A percentile compares a stretch with the other conserved stretches of the same genome.
phyloP scores from a whole-genome alignment of 1,140 invertebrate species.

The Drosophila sulfurigaster region DNA sequence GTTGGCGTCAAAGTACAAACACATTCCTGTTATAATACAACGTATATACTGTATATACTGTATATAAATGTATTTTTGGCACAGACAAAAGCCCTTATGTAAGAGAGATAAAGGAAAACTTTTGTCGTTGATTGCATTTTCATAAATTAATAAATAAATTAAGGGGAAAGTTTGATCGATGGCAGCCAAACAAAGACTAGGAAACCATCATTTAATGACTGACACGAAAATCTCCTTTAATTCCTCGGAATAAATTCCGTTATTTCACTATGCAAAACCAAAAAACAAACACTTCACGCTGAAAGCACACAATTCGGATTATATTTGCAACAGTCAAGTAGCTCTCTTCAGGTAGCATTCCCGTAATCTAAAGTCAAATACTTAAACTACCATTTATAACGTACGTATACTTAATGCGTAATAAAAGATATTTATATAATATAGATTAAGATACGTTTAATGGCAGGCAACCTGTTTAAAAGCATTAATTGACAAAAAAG shows the following conservation, averaged over 20 bases:
- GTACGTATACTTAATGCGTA: too few species aligned
- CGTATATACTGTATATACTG: not conserved
- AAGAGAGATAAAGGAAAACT: not conserved
- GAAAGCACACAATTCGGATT: too few species aligned
- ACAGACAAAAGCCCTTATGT: constrained; percentile 10
- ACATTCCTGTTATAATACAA: not conserved
- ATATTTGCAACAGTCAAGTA: too few species aligned
- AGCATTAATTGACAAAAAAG: too few species aligned
- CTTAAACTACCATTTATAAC: too few species aligned
- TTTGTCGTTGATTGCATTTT: constrained; percentile 13
- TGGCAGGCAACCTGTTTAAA: too few species aligned
- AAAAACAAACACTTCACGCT: not conserved
- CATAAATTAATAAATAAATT: constrained; percentile 31
- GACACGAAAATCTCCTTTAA: constrained; percentile 25
- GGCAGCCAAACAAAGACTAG: constrained; percentile 17
- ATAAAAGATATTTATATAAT: too few species aligned
- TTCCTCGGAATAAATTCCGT: constrained; percentile 8
- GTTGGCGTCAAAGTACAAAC: not conserved
- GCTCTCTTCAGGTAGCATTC: too few species aligned
- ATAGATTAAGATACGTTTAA: too few species aligned
- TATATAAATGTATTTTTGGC: not conserved
- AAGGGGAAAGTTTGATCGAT: constrained; percentile 47
- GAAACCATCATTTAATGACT: constrained; percentile 10
- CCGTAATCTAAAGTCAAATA: too few species aligned
- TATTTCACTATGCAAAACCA: not conserved